phyloP scores from a whole-genome alignment of 2,797 vertebrate genomes.

The Hydrolagus colliei region DNA sequence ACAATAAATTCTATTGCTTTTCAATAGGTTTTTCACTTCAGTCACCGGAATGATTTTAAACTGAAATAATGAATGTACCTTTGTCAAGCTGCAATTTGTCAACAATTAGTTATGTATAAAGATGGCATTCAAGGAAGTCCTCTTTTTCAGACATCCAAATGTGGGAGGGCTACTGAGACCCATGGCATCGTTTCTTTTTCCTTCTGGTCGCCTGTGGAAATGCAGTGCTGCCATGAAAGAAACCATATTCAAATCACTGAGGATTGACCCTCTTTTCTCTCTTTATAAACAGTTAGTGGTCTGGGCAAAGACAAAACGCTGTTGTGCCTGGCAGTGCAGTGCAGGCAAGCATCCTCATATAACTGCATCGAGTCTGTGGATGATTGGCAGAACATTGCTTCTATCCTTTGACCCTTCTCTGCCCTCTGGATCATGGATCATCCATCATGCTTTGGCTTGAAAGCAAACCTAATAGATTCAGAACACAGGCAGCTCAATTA shows the following conservation, averaged over 20 bases:
- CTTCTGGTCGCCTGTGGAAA: conserved; percentile 19
- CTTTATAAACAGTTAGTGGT: conserved; percentile 32
- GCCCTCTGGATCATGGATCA: conserved; percentile 14
- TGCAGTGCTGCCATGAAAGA: conserved; percentile 26
- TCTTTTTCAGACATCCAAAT: conserved; percentile 18
- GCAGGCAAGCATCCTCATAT: conserved; percentile 18
- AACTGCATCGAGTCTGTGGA: neutral
- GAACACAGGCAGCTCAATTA: conserved; percentile 29
- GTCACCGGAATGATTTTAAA: neutral
- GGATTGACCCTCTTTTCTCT: conserved; percentile 15
- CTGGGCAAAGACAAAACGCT: conserved; percentile 30
- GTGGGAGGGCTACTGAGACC: conserved; percentile 4
- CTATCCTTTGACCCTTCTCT: conserved; percentile 7
- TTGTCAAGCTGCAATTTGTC: conserved; percentile 25
- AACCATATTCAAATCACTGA: conserved; percentile 18
- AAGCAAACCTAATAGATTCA: conserved; percentile 19
- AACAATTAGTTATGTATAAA: conserved; percentile 31
- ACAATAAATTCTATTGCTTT: neutral
- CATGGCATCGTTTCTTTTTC: conserved; percentile 19
- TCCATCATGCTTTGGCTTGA: conserved; percentile 23
- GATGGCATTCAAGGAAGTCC: conserved; percentile 22
- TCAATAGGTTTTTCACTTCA: neutral
- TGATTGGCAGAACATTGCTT: conserved; percentile 20
- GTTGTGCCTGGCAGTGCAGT: conserved; percentile 11
- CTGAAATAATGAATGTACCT: neutral